Conservation (phyloP, 2,113 vertebrate genomes). For the Alethe diademata region DNA sequence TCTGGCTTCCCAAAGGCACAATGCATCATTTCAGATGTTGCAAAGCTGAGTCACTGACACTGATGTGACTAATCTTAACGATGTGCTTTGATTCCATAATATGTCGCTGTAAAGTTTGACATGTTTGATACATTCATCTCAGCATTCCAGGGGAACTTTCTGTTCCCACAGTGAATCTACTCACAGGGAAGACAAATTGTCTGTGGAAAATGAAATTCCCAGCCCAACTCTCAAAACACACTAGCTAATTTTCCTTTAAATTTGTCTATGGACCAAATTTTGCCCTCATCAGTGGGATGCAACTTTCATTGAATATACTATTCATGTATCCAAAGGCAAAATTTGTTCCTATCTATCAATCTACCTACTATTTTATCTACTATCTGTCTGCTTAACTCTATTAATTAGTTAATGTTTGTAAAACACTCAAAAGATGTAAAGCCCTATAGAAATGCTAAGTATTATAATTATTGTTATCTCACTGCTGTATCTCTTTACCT, state of each 20-base stretch:
- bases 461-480: slow-evolving; percentile 70
- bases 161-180: not conserved
- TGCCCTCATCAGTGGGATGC: slow-evolving; percentile 7
- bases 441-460: slow-evolving; percentile 66
- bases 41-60: slow-evolving; percentile 25
- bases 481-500: slow-evolving; percentile 70
- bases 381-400: slow-evolving; percentile 67
- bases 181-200: not conserved
- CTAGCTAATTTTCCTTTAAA: not conserved
- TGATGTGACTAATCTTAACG: slow-evolving; percentile 1
- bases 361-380: slow-evolving; percentile 66
- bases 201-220: not conserved
- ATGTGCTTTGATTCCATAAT: slow-evolving; percentile 9
- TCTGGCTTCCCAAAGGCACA: not conserved
- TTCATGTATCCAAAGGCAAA: slow-evolving; percentile 64
- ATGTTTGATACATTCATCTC: not conserved
- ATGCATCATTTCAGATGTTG: not conserved
- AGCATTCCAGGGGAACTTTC: not conserved
- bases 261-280: slow-evolving; percentile 4
- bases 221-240: not conserved
- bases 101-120: not conserved
- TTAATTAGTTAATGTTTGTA: slow-evolving; percentile 74
- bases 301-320: slow-evolving; percentile 10
- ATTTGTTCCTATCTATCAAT: slow-evolving; percentile 60
- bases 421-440: slow-evolving; percentile 71